Evolutionary conservation across 2,113 vertebrate species (phyloP).

Genomic region (Urocolius indicus): DNA sequence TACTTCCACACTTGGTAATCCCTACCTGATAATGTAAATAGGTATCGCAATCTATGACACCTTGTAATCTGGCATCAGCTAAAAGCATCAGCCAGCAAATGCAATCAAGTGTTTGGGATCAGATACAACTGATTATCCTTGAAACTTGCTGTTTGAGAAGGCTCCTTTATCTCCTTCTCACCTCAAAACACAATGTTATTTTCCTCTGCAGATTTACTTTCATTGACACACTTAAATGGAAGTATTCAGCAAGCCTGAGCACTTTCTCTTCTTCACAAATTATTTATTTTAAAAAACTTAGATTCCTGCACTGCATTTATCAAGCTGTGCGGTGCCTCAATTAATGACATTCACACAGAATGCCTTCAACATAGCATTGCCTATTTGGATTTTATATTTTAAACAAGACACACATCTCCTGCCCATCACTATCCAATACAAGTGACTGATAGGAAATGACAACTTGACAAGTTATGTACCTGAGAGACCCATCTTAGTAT

Average conservation of each 20-base stretch:
- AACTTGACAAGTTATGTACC: not conserved
- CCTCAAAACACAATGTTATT: not conserved
- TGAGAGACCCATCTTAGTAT: not conserved
- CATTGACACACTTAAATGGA: not conserved
- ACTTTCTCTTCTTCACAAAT: not conserved
- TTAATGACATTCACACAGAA: not conserved
- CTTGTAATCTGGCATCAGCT: not conserved
- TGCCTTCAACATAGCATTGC: not conserved
- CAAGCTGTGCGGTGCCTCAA: not conserved
- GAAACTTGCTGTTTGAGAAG: not conserved
- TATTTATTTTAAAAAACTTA: not conserved
- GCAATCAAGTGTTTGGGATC: not conserved
- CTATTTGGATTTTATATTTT: not conserved
- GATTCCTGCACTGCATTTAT: not conserved
- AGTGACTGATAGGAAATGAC: not conserved
- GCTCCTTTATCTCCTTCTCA: not conserved
- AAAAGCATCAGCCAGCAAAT: not conserved
- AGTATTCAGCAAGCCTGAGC: not conserved
- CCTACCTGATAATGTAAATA: not conserved
- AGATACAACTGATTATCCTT: not conserved
- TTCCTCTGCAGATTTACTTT: not conserved
- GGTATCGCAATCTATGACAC: rapidly evolving
- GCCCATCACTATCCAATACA: not conserved
- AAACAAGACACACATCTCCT: not conserved
- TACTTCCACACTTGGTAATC: not conserved